These are phyloP conservation scores for Amblyteles armatorius DNA, from an alignment of 2,888 invertebrate species.

Conservation along the genomic window DNA sequence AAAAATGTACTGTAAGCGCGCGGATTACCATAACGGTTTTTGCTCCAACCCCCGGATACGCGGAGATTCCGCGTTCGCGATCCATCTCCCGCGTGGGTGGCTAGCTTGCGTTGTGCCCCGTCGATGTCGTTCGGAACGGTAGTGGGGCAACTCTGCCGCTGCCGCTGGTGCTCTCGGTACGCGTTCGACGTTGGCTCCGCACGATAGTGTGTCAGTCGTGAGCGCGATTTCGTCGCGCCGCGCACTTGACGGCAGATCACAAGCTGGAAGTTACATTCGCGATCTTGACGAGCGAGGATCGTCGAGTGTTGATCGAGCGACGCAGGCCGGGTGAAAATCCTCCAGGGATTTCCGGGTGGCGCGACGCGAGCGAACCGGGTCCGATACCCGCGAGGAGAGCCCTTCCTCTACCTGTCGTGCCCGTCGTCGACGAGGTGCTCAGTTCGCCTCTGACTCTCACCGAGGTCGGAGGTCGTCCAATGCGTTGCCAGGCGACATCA, in stretches of 20 bases:
- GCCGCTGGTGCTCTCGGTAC: constrained; percentile 6
- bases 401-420: constrained; percentile 6
- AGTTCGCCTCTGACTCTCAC: constrained; percentile 57
- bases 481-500: constrained; percentile 3
- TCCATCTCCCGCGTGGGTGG: constrained; percentile 32
- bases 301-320: neutral
- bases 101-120: neutral
- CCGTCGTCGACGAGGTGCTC: constrained; percentile 38
- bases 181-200: constrained; percentile 62
- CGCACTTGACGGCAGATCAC: constrained; percentile 63
- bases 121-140: constrained; percentile 22
- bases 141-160: constrained; percentile 35
- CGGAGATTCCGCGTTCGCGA: constrained; percentile 18
- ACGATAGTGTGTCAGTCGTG: constrained; percentile 78
- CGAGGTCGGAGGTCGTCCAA: constrained; percentile 62
- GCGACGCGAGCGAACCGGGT: constrained; percentile 6
- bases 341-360: constrained; percentile 4
- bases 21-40: neutral
- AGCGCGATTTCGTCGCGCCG: constrained; percentile 80
- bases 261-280: neutral
- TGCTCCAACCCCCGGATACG: neutral
- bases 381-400: neutral
- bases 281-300: neutral
- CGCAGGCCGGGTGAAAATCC: constrained; percentile 1
- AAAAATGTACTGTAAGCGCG: neutral